Evolutionary conservation across 2,113 vertebrate species (phyloP), one percentile per base, ranked within the genome.

Genomic region (Hippocampus guttulatus): DNA sequence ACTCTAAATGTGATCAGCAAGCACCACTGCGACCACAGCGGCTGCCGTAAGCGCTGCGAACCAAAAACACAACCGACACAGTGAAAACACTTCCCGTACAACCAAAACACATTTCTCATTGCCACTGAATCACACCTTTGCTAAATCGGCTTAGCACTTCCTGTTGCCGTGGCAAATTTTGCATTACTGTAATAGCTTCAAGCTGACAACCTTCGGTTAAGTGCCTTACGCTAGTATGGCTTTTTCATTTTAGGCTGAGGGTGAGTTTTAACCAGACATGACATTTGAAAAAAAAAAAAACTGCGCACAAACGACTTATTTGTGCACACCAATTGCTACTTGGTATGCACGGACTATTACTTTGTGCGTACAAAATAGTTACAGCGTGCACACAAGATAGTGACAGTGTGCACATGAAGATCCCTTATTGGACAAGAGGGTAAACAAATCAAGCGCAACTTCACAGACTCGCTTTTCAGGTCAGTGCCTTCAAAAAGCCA

Each of bases 91-190:
- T 67, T 81, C 75, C 68, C 67, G 75, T 54, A 60, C 75, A 67
- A 82, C 75, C 68, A 71, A 82, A 84, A 79, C 60, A 75, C 73
- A 79, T 61, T 69, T 73, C 69, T 27, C 21, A 64, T 2, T 2
- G 78, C 72, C 82, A 74, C 76, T 81, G 74, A 82, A 87, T 78
- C 78, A 85, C 71, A 81, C 78, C 75, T 75, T 69, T 73, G 61
- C 63, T 74, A 57, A 87, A 82, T 70, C 75, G 52, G 64, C 16
- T 55, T 55, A 70, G 47, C 23, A 52, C 2, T 51, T 71, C 16
- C 69, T 70, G 73, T 23, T 51, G 67, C 74, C 80, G 33, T 64
- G 67, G 15, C 27, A 21, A 5, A 62, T n/a, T 49, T 63, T 63
- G 33, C 10, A 63, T 38, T 38, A 38, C 33, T 38, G 33, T 38